Conservation (phyloP, 35 echinoderm and acorn worm species). For the Stichopus chloronotus region DNA sequence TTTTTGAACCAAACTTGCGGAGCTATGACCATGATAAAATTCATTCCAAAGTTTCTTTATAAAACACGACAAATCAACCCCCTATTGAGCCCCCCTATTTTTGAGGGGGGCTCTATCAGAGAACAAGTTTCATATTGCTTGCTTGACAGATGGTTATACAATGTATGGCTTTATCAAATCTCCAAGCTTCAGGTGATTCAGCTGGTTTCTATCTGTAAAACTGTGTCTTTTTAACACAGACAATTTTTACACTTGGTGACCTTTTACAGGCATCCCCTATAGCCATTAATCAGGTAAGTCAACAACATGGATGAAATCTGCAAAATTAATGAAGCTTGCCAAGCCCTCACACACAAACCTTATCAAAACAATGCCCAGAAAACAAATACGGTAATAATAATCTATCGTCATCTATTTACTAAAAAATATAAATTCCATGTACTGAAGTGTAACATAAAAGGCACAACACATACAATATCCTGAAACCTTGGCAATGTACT, state of each 20-base stretch:
- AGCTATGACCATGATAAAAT: too few relatives aligned
- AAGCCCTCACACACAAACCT: background rate
- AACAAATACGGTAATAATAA: background rate
- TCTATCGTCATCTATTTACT: background rate
- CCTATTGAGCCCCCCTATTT: too few relatives aligned
- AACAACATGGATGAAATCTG: background rate
- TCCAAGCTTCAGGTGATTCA: too few relatives aligned
- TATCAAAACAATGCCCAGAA: background rate
- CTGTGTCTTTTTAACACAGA: background rate
- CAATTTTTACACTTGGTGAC: background rate
- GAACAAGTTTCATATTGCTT: too few relatives aligned
- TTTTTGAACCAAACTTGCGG: too few relatives aligned
- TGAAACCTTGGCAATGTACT: background rate
- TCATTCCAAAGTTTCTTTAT: too few relatives aligned
- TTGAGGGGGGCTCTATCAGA: too few relatives aligned
- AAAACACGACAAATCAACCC: too few relatives aligned
- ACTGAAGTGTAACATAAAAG: constrained; percentile 52
- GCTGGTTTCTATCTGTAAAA: too few relatives aligned
- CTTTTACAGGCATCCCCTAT: background rate
- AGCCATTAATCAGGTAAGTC: background rate
- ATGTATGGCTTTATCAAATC: too few relatives aligned
- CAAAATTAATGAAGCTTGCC: background rate
- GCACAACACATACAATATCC: constrained; percentile 34
- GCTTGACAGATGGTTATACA: too few relatives aligned
- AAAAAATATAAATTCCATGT: constrained; percentile 12